Percentiles rank a stretch among this genome's conserved stretches.
These are phyloP conservation scores for Caerostris extrusa DNA, from an alignment of 1,140 invertebrate species.

Conservation along the genomic window DNA sequence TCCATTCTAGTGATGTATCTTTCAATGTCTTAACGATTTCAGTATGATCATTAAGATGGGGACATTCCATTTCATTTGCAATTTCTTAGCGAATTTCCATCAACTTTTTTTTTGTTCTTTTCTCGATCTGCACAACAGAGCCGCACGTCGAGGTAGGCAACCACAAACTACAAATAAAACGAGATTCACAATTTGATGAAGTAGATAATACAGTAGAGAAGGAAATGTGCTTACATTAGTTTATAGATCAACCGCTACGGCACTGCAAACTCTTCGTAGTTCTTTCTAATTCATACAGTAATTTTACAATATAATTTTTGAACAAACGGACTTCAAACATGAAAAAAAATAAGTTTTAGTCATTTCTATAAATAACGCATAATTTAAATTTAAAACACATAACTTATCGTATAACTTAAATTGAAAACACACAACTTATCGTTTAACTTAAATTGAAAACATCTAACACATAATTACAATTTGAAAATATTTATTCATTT, in stretches of 20 bases:
- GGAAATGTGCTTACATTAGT: neutral
- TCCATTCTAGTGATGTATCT: slow-evolving; percentile 79
- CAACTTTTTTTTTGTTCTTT: slow-evolving; percentile 37
- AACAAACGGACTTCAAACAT: too few relatives aligned
- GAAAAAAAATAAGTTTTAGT: too few relatives aligned
- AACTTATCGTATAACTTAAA: too few relatives aligned
- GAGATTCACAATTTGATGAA: neutral
- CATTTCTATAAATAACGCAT: too few relatives aligned
- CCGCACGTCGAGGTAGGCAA: neutral
- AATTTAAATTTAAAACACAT: too few relatives aligned
- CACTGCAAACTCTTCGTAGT: neutral
- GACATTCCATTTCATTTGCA: slow-evolving; percentile 81
- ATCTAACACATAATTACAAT: too few relatives aligned
- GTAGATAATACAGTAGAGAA: neutral
- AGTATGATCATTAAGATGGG: slow-evolving; percentile 80
- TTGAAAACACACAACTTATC: too few relatives aligned
- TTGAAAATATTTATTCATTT: too few relatives aligned
- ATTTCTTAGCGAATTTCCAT: slow-evolving; percentile 69
- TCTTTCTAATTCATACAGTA: too few relatives aligned
- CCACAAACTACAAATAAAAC: slow-evolving; percentile 43
- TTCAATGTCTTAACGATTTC: slow-evolving; percentile 79
- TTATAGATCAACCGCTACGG: neutral
- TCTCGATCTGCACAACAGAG: neutral
- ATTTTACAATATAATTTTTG: too few relatives aligned
- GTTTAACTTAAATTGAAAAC: too few relatives aligned